These are phyloP conservation scores for Watsonalla binaria DNA, from an alignment of 2,888 invertebrate species.

Conservation along the genomic window DNA sequence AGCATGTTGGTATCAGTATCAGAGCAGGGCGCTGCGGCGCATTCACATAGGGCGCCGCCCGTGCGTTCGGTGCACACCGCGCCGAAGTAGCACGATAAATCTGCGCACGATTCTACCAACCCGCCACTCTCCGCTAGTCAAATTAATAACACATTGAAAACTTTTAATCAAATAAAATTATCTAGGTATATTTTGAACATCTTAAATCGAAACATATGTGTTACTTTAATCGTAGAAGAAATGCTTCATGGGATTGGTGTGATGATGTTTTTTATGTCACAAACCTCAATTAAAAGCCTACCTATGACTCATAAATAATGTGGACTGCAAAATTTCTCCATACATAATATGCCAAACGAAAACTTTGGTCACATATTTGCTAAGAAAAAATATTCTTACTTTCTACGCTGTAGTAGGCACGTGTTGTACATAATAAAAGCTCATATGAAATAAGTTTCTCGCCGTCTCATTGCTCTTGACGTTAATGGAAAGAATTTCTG, in stretches of 20 bases:
- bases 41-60: conserved; percentile 86
- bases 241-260: too few species aligned
- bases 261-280: too few species aligned
- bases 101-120: conserved; percentile 83
- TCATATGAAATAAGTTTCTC: neutral
- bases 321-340: too few species aligned
- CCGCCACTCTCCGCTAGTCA: conserved; percentile 81
- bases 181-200: too few species aligned
- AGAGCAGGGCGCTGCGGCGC: conserved; percentile 79
- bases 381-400: neutral
- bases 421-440: neutral
- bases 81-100: conserved; percentile 89
- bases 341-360: too few species aligned
- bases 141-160: neutral
- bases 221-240: too few species aligned
- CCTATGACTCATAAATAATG: too few species aligned
- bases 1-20: conserved; percentile 71
- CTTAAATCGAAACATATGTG: too few species aligned
- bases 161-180: too few species aligned
- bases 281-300: too few species aligned
- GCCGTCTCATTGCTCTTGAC: neutral
- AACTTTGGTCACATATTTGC: neutral
- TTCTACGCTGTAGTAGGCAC: neutral
- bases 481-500: neutral
- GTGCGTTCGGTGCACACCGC: conserved; percentile 88